Evolutionary conservation across 2,113 vertebrate genomes (phyloP).

Genomic region (Amphilophus citrinellus): DNA sequence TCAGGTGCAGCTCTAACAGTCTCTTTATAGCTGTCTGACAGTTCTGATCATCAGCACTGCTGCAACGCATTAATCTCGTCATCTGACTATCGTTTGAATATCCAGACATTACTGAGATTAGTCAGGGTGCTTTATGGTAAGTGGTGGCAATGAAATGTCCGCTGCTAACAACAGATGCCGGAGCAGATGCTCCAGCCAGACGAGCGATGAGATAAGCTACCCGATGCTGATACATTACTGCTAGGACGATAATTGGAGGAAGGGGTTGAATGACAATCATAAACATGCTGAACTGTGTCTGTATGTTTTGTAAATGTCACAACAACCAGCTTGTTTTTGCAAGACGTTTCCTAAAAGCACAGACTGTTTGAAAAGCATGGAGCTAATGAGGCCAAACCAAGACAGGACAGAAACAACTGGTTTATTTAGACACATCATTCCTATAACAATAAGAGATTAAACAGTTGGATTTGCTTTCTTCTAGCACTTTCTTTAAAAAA

Average conservation of each 20-base stretch:
- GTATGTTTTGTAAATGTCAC: neutral
- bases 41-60: conserved; percentile 28
- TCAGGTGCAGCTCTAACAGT: conserved; percentile 32
- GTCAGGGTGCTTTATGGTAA: conserved; percentile 50
- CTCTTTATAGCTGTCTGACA: conserved; percentile 22
- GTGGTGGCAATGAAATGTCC: conserved; percentile 20
- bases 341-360: neutral
- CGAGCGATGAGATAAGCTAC: conserved; percentile 20
- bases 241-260: conserved; percentile 5
- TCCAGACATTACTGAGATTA: conserved; percentile 56
- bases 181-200: conserved; percentile 61
- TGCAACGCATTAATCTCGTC: conserved; percentile 46
- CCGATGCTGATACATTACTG: conserved; percentile 15
- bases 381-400: neutral
- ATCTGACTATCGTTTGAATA: conserved; percentile 47
- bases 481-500: too few species aligned
- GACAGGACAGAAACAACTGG: neutral
- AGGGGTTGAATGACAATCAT: neutral
- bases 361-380: neutral
- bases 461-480: too few species aligned
- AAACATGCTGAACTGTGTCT: neutral
- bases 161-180: conserved; percentile 61
- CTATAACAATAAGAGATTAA: neutral
- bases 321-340: neutral
- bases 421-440: neutral